Percentiles rank a stretch among this genome's conserved stretches.
Conservation (phyloP, 1,140 invertebrate species). For the Conus ventricosus region DNA sequence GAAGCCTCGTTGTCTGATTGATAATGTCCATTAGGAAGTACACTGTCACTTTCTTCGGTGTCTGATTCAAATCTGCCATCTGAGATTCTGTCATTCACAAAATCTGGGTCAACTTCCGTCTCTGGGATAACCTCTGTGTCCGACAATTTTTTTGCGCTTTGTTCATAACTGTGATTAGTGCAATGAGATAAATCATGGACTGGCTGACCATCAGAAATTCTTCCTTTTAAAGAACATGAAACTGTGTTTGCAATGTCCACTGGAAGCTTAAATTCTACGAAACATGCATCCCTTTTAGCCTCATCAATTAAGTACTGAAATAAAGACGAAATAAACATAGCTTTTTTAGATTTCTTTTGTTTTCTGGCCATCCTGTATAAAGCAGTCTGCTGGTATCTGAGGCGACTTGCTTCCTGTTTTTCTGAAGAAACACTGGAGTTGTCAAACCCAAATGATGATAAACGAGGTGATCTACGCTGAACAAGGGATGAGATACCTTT, state of each 20-base stretch:
- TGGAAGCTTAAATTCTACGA: slow-evolving; percentile 49
- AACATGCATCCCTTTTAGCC: slow-evolving; percentile 40
- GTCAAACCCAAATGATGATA: slow-evolving; percentile 23
- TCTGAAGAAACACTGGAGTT: neutral
- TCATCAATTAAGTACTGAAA: slow-evolving; percentile 58
- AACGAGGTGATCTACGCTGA: slow-evolving; percentile 44
- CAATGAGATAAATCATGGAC: neutral
- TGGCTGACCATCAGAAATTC: neutral
- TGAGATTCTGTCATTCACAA: neutral
- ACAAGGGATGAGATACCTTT: slow-evolving; percentile 35
- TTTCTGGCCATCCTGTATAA: neutral
- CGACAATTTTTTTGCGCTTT: neutral
- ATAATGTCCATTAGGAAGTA: neutral
- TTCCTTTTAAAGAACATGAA: neutral
- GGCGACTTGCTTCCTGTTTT: neutral
- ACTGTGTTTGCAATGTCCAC: neutral
- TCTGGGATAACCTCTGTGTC: slow-evolving; percentile 25
- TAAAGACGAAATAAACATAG: slow-evolving; percentile 48
- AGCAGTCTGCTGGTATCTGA: neutral
- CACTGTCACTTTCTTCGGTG: neutral
- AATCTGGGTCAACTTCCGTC: slow-evolving; percentile 18
- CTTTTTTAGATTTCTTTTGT: slow-evolving; percentile 34
- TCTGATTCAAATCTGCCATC: neutral
- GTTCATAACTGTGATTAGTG: neutral
- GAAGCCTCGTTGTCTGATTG: neutral